These are phyloP conservation scores for Petrocephalus schoutedeni DNA, from an alignment of 2,797 vertebrate species.

Conservation along the genomic window DNA sequence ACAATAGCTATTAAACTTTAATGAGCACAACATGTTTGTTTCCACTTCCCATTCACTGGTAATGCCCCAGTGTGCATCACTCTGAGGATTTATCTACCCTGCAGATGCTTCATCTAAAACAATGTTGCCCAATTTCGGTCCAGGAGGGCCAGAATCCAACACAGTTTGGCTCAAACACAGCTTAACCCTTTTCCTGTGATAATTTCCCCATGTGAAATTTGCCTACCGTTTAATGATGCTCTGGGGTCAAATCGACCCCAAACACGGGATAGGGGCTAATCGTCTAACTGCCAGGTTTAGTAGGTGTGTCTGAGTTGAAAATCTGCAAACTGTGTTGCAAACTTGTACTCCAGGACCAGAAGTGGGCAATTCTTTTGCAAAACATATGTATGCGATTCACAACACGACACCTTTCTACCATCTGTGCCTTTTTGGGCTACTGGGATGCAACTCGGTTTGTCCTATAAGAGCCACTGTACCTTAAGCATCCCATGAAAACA, in stretches of 20 bases:
- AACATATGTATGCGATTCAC: not conserved
- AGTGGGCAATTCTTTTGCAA: not conserved
- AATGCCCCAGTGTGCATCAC: not conserved
- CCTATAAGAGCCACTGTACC: not conserved
- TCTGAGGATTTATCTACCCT: not conserved
- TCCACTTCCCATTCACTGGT: not conserved
- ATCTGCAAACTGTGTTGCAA: not conserved
- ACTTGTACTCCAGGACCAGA: not conserved
- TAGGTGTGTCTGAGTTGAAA: not conserved
- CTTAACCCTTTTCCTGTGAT: not conserved
- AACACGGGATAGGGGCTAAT: not conserved
- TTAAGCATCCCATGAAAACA: not conserved
- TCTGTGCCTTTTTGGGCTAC: not conserved
- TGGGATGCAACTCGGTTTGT: not conserved
- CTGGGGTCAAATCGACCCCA: no score
- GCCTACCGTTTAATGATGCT: no score
- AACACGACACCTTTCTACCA: not conserved
- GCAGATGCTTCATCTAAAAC: not conserved
- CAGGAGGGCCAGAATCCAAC: not conserved
- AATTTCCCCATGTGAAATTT: no score
- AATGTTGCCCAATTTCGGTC: not conserved
- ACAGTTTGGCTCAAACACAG: not conserved
- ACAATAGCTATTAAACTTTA: not conserved
- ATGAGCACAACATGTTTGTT: not conserved
- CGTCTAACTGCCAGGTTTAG: not conserved